Percentiles rank a stretch among this genome's conserved stretches.
Evolutionary conservation across 2,113 vertebrate genomes (phyloP).

Genomic region (Platysternon megacephalum): DNA sequence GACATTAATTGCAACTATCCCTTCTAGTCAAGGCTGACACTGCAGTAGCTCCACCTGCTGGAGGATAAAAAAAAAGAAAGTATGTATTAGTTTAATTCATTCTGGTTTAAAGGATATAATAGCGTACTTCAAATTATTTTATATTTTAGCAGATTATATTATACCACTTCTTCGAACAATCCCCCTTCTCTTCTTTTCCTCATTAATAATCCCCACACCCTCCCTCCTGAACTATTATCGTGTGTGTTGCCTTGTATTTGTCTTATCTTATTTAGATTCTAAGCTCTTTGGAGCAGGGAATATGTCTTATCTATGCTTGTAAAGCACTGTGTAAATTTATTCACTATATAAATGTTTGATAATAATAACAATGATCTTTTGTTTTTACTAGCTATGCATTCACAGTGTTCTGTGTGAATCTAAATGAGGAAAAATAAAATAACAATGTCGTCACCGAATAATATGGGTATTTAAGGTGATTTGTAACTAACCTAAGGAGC

Average conservation of each 20-base stretch:
- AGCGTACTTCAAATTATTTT: accelerated
- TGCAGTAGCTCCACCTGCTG: conserved; percentile 80
- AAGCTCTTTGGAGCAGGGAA: background rate
- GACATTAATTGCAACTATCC: background rate
- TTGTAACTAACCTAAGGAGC: background rate
- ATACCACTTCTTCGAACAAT: background rate
- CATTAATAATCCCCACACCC: background rate
- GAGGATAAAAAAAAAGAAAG: conserved; percentile 19
- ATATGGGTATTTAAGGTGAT: background rate
- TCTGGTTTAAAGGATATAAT: accelerated
- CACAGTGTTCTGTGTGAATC: background rate
- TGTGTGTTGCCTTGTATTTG: background rate
- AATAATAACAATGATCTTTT: background rate
- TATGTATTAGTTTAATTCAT: accelerated
- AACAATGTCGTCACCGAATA: background rate
- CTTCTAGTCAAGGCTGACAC: background rate
- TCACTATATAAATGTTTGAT: background rate
- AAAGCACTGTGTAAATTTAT: conserved; percentile 32
- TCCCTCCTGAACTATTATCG: accelerated
- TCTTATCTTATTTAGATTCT: background rate
- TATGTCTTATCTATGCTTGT: conserved; percentile 15
- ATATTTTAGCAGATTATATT: background rate
- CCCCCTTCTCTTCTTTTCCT: background rate
- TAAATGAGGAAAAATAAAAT: background rate
- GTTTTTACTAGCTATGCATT: background rate